Evolutionary conservation across 1,140 invertebrate species (phyloP), one percentile per base, ranked within the genome.

Genomic region (Papilio helenus): DNA sequence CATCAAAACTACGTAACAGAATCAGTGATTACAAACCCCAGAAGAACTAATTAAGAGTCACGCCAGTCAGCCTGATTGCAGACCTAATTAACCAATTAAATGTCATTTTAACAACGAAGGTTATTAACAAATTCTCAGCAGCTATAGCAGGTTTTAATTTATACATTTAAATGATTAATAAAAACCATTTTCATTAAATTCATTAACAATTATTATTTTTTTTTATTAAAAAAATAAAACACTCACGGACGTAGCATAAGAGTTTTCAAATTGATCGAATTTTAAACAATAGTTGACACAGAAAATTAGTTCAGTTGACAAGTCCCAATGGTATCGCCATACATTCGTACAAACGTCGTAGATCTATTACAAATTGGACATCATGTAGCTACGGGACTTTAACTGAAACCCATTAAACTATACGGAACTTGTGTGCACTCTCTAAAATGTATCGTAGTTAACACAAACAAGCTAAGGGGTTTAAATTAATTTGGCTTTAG

Each of bases 51-150:
- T 51, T 51, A 51, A 51, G 49, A 51, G 16, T 2, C 23, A 2
- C 7, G 58, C 10, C 7, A 7, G 3, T 8, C 20, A 12, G 9
- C 23, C 58, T 61, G 20, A 61, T 26, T 26, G 58, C 58, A 26
- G 58, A 61, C 23, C 3, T 65, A 29, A 68, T 68, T 68, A 68
- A 26, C 61, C 61, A 68, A 68, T 68, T 68, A 68, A 68, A 68
- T 18, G 61, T 34, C 61, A 68, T 68, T 68, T 68, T 68, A 68
- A 68, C 23, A 29, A 68, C 26, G 26, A 29, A 34, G 14, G 61
- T 68, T 68, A 34, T 68, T 68, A 26, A 68, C 16, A 34, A 34
- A 68, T 23, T 5, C 7, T 68, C 20, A 12, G 29, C 29, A 10
- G 9, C 29, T 26, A 20, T 16, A 65, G 23, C 23, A 26, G 26